Conservation (phyloP, 2,888 invertebrate genomes). For the Melieria omissa region DNA sequence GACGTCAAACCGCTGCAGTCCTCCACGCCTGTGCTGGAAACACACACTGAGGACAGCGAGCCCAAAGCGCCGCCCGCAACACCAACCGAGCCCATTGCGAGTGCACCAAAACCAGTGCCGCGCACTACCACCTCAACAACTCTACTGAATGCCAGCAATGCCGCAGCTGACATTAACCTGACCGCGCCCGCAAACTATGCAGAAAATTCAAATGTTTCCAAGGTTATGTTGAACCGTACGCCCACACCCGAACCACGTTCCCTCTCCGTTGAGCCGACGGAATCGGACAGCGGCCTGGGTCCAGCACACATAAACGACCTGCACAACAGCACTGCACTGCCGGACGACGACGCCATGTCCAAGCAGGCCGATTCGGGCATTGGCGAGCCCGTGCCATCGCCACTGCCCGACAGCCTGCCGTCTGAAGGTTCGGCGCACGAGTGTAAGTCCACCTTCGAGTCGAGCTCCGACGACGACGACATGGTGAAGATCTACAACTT, state of each 20-base stretch:
- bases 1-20: slow-evolving; percentile 6
- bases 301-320: slow-evolving; percentile 23
- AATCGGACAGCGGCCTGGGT: slow-evolving; percentile 29
- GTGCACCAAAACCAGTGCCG: slow-evolving; percentile 56
- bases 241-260: slow-evolving; percentile 60
- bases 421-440: slow-evolving; percentile 47
- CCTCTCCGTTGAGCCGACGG: slow-evolving; percentile 47
- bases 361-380: slow-evolving; percentile 64
- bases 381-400: slow-evolving; percentile 59
- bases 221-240: slow-evolving; percentile 61
- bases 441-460: slow-evolving; percentile 55
- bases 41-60: neutral
- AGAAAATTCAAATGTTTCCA: slow-evolving; percentile 55
- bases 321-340: neutral
- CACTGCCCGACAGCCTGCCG: slow-evolving; percentile 52
- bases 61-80: neutral
- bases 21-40: slow-evolving; percentile 25
- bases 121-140: slow-evolving; percentile 51
- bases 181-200: slow-evolving; percentile 1
- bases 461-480: slow-evolving; percentile 66
- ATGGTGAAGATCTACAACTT: slow-evolving; percentile 65
- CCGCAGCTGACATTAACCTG: slow-evolving; percentile 21
- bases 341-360: slow-evolving; percentile 56
- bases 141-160: slow-evolving; percentile 40
- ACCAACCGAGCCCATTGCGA: neutral